These are phyloP conservation scores for Apostichopus leukothele DNA, from an alignment of 53 echinoderm and acorn worm genomes.

Conservation along the genomic window DNA sequence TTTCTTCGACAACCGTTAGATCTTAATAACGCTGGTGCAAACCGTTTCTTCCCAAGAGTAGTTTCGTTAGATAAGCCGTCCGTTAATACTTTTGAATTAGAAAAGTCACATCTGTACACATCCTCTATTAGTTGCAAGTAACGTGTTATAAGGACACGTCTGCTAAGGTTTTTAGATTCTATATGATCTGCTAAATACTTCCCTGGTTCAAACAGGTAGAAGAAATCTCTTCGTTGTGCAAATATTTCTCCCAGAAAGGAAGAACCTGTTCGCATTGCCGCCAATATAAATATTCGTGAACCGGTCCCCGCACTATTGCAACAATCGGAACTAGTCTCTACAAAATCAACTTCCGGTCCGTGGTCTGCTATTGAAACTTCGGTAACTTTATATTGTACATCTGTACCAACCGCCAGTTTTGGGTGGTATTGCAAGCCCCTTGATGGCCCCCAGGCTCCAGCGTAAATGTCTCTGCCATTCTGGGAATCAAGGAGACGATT, in stretches of 20 bases:
- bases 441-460: conserved; percentile 16
- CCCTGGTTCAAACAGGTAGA: conserved; percentile 94
- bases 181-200: conserved; percentile 54
- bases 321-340: conserved; percentile 40
- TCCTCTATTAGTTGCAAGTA: conserved; percentile 64
- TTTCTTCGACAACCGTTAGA: conserved; percentile 46
- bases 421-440: conserved; percentile 18
- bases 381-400: not conserved
- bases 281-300: conserved; percentile 57
- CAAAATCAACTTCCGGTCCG: not conserved
- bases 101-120: conserved; percentile 64
- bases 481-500: not conserved
- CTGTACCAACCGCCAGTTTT: not conserved
- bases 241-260: conserved; percentile 85
- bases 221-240: conserved; percentile 68
- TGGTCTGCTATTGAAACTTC: conserved; percentile 15
- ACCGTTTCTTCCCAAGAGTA: conserved; percentile 33
- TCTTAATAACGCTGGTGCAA: conserved; percentile 54
- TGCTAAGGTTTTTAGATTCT: conserved; percentile 50
- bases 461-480: conserved; percentile 13
- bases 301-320: not conserved
- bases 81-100: conserved; percentile 59
- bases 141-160: conserved; percentile 50
- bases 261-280: conserved; percentile 90
- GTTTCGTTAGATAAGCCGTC: conserved; percentile 49